These are phyloP conservation scores for Furcifer pardalis DNA, from an alignment of 2,797 vertebrate genomes.

Conservation along the genomic window DNA sequence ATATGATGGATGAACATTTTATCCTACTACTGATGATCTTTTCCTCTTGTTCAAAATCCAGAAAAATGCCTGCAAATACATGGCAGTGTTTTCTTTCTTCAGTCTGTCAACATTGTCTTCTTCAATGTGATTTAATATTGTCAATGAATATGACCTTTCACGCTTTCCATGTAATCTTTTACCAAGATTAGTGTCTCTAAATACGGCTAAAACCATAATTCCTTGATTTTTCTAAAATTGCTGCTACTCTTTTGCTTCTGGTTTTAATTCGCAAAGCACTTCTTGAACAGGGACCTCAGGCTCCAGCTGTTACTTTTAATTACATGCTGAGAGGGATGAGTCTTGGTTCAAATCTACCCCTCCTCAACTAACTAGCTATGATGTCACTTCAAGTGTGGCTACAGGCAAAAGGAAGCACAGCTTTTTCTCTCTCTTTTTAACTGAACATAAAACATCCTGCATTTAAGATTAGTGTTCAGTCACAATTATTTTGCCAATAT, in stretches of 20 bases:
- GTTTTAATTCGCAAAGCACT: constrained; percentile 7
- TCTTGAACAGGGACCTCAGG: not conserved
- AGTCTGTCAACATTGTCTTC: not conserved
- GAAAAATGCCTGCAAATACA: not conserved
- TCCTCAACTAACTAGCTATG: constrained; percentile 38
- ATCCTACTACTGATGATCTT: not conserved
- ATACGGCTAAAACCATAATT: constrained; percentile 3
- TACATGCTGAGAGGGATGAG: not conserved
- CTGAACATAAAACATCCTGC: constrained; percentile 56
- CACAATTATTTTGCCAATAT: constrained; percentile 61
- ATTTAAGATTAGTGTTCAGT: constrained; percentile 53
- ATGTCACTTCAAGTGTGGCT: not conserved
- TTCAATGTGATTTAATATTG: not conserved
- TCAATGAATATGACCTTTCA: not conserved
- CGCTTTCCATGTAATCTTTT: not conserved
- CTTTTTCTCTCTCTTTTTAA: constrained; percentile 20
- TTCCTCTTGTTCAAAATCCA: not conserved
- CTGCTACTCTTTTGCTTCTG: constrained; percentile 9
- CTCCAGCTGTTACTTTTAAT: not conserved
- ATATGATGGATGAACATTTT: not conserved
- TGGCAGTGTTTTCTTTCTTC: not conserved
- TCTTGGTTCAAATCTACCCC: not conserved
- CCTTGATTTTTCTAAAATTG: not conserved
- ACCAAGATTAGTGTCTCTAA: constrained; percentile 19
- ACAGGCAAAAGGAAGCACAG: not conserved